Evolutionary conservation across 1,140 invertebrate genomes (phyloP).

Genomic region (Drosophila ogumai): DNA sequence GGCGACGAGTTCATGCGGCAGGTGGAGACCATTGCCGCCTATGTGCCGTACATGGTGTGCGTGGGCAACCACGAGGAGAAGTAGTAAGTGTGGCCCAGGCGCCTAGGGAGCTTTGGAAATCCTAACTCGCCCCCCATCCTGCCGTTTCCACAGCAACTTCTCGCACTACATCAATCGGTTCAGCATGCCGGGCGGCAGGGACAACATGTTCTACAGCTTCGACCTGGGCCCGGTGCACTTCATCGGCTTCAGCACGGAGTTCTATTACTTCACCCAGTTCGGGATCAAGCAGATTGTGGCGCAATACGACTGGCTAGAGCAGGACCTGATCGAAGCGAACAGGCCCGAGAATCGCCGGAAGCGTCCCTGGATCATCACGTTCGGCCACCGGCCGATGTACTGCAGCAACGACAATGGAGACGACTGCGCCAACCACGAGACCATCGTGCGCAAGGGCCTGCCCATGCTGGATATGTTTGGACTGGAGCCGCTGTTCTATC

Average conservation of each 20-base stretch:
- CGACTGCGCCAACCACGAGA: slow-evolving; percentile 93
- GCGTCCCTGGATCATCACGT: slow-evolving; percentile 97
- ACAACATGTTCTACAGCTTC: slow-evolving; percentile 95
- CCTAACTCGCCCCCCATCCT: neutral
- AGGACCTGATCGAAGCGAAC: slow-evolving; percentile 91
- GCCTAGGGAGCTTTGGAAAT: too few relatives aligned
- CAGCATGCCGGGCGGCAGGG: slow-evolving; percentile 92
- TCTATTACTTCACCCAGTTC: slow-evolving; percentile 96
- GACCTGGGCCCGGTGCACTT: slow-evolving; percentile 97
- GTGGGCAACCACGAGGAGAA: slow-evolving; percentile 95
- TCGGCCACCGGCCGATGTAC: slow-evolving; percentile 98
- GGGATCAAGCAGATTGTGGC: slow-evolving; percentile 92
- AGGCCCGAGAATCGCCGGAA: slow-evolving; percentile 87
- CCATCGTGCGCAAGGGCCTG: slow-evolving; percentile 90
- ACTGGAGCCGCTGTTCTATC: slow-evolving; percentile 94
- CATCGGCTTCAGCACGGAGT: slow-evolving; percentile 96
- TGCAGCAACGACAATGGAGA: slow-evolving; percentile 95
- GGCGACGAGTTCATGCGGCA: slow-evolving; percentile 97
- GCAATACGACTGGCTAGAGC: slow-evolving; percentile 95
- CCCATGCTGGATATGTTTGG: slow-evolving; percentile 89
- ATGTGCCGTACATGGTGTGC: slow-evolving; percentile 96
- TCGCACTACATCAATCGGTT: slow-evolving; percentile 94
- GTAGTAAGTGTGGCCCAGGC: slow-evolving; percentile 86
- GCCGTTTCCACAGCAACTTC: slow-evolving; percentile 90
- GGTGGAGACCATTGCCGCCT: slow-evolving; percentile 93